A percentile compares a stretch with the other conserved stretches of the same genome.
phyloP scores from a whole-genome alignment of 2,888 invertebrate genomes.

The Xiphydria camelus region DNA sequence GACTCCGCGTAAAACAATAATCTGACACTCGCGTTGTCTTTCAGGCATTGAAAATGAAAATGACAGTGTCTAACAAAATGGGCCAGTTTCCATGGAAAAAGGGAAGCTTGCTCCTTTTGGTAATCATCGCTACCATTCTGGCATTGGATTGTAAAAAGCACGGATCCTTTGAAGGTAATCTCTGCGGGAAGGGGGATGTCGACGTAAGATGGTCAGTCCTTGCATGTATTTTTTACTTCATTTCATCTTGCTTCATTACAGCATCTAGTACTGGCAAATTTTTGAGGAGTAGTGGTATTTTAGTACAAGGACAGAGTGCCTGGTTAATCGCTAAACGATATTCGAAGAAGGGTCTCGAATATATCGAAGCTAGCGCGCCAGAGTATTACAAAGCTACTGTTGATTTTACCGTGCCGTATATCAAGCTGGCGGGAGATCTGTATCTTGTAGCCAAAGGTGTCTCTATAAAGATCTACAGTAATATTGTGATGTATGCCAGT shows the following conservation, averaged over 20 bases:
- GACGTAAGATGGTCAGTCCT: too few species aligned
- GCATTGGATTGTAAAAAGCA: slow-evolving; percentile 69
- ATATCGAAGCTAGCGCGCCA: slow-evolving; percentile 71
- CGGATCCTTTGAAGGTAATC: slow-evolving; percentile 70
- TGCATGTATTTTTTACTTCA: too few species aligned
- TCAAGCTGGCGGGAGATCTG: slow-evolving; percentile 65
- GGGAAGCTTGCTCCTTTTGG: slow-evolving; percentile 66
- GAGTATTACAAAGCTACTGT: slow-evolving; percentile 65
- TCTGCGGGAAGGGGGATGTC: too few species aligned
- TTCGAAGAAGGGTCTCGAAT: slow-evolving; percentile 67
- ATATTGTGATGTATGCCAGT: slow-evolving; percentile 60
- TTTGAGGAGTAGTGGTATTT: slow-evolving; percentile 67
- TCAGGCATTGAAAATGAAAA: slow-evolving; percentile 58
- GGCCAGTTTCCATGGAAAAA: slow-evolving; percentile 69
- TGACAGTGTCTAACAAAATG: slow-evolving; percentile 59
- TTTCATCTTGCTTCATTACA: too few species aligned
- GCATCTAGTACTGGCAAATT: slow-evolving; percentile 70
- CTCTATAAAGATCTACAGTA: slow-evolving; percentile 59
- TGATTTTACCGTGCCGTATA: slow-evolving; percentile 66
- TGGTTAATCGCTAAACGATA: slow-evolving; percentile 66
- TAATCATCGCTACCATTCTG: slow-evolving; percentile 65
- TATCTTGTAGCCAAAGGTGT: slow-evolving; percentile 62
- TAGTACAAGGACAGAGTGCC: slow-evolving; percentile 67
- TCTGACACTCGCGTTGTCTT: too few species aligned
- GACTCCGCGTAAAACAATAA: too few species aligned